Conservation (phyloP, 2,888 invertebrate species). For the Mimachlamys varia region DNA sequence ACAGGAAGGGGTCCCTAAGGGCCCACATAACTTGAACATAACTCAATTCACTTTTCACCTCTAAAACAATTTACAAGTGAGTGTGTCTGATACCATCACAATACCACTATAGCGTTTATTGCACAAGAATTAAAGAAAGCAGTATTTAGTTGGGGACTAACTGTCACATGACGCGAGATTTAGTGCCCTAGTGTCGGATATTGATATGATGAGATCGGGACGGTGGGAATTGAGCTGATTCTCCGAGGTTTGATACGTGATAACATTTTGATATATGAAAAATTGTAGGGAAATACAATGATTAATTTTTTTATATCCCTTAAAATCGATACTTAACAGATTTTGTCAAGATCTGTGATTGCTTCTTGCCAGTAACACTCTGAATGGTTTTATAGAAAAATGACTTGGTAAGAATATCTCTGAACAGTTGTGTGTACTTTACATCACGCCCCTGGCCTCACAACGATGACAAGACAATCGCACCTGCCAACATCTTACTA, state of each 20-base stretch:
- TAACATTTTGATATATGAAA: slow-evolving; percentile 23
- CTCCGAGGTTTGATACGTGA: neutral
- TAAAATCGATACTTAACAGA: slow-evolving; percentile 6
- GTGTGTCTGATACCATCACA: neutral
- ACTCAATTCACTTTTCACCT: slow-evolving; percentile 36
- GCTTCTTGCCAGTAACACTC: neutral
- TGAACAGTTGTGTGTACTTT: neutral
- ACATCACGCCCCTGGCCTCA: neutral
- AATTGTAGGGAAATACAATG: neutral
- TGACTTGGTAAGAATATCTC: neutral
- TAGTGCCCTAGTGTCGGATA: neutral
- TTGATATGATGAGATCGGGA: neutral
- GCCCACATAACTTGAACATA: neutral
- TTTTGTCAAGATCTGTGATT: neutral
- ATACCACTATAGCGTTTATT: neutral
- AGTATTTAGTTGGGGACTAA: slow-evolving; percentile 2
- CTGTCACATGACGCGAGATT: neutral
- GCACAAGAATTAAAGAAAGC: neutral
- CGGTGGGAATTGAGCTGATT: neutral
- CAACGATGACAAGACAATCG: neutral
- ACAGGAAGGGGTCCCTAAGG: slow-evolving; percentile 13
- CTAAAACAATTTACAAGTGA: slow-evolving; percentile 22
- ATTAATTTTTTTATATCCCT: neutral
- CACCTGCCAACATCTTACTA: slow-evolving; percentile 14
- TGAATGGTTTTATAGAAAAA: neutral